phyloP scores from a whole-genome alignment of 2,888 invertebrate species.

The Latrodectus hesperus region DNA sequence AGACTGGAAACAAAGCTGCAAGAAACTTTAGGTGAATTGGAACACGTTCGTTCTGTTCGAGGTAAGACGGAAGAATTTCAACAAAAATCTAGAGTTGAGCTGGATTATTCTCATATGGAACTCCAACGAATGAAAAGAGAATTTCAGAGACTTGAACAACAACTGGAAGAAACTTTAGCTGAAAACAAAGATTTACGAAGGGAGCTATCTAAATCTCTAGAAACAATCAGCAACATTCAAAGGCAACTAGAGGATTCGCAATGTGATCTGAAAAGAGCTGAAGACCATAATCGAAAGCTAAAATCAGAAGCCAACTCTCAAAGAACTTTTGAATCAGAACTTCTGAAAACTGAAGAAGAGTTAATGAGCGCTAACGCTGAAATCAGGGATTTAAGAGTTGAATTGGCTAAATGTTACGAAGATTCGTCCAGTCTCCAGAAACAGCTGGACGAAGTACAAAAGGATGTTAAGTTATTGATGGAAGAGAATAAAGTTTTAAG shows the following conservation, averaged over 20 bases:
- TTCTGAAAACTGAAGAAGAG: constrained; percentile 64
- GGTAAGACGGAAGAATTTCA: constrained; percentile 70
- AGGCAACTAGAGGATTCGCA: constrained; percentile 70
- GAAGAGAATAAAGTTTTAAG: constrained; percentile 70
- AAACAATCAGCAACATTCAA: constrained; percentile 71
- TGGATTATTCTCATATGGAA: constrained; percentile 76
- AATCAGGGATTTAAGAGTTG: constrained; percentile 66
- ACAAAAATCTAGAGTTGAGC: constrained; percentile 70
- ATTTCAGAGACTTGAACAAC: constrained; percentile 70
- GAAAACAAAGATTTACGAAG: constrained; percentile 71
- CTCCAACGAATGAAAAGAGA: constrained; percentile 68
- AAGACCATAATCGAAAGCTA: constrained; percentile 79
- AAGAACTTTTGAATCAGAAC: constrained; percentile 62
- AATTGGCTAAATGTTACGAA: constrained; percentile 65
- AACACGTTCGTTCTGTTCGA: constrained; percentile 75
- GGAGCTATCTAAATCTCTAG: constrained; percentile 71
- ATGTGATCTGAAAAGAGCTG: constrained; percentile 83
- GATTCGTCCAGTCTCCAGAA: constrained; percentile 55
- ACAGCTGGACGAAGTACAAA: constrained; percentile 62
- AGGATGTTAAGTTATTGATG: constrained; percentile 62
- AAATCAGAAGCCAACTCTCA: constrained; percentile 61
- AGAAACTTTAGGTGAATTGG: constrained; percentile 64
- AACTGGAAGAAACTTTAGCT: constrained; percentile 66
- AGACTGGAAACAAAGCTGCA: constrained; percentile 71
- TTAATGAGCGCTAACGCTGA: constrained; percentile 66